phyloP scores from a whole-genome alignment of 1,140 invertebrate species.

The Yoshiicerus persimilis region DNA sequence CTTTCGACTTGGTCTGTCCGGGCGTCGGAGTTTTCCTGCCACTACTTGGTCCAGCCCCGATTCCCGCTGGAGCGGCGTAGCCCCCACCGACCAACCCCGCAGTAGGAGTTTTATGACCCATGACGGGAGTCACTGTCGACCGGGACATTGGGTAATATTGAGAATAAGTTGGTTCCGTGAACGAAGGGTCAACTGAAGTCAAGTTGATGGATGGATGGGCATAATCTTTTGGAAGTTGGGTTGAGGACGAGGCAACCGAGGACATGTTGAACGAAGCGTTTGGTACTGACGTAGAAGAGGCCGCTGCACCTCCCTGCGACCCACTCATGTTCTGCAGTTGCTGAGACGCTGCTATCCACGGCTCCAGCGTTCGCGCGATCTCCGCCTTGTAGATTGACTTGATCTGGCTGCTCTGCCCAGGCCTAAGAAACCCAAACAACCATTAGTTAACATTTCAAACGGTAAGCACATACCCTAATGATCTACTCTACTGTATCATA shows the following conservation, averaged over 20 bases:
- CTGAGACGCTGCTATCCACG: constrained; percentile 58
- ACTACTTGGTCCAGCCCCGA: background rate
- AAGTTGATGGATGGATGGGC: constrained; percentile 45
- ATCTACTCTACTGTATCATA: too few species aligned
- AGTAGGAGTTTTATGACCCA: constrained; percentile 17
- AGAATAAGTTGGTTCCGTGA: constrained; percentile 47
- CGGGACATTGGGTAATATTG: constrained; percentile 49
- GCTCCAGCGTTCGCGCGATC: constrained; percentile 65
- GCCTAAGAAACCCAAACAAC: constrained; percentile 53
- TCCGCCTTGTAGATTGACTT: constrained; percentile 67
- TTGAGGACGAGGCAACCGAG: constrained; percentile 24
- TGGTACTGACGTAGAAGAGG: background rate
- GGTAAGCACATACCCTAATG: too few species aligned
- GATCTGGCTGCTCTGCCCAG: constrained; percentile 61
- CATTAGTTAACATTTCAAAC: too few species aligned
- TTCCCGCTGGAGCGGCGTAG: constrained; percentile 40
- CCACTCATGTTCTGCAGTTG: background rate
- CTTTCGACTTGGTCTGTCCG: constrained; percentile 54
- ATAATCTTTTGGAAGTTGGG: constrained; percentile 47
- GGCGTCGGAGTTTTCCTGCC: constrained; percentile 47
- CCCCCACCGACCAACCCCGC: constrained; percentile 14
- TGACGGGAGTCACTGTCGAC: constrained; percentile 41
- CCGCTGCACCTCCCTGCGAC: background rate
- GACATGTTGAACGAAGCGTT: background rate
- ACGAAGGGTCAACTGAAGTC: constrained; percentile 45